phyloP scores from a whole-genome alignment of 2,113 vertebrate species.

The Equus quagga region DNA sequence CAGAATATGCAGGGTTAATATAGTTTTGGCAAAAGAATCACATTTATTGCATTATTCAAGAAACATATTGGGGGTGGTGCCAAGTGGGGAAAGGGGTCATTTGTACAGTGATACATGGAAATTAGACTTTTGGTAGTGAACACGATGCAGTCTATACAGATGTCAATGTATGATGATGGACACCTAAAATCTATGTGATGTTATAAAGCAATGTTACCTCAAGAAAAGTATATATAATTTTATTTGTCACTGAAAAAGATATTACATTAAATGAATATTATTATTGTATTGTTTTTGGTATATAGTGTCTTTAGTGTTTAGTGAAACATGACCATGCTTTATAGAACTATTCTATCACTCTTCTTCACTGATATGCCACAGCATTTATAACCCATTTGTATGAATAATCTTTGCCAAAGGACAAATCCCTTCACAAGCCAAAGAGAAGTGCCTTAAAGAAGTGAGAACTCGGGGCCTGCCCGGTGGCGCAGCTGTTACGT shows the following conservation, averaged over 20 bases:
- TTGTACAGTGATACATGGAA: too few species aligned
- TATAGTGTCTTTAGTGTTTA: neutral
- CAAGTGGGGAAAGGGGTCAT: too few species aligned
- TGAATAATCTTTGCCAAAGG: neutral
- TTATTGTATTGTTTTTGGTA: neutral
- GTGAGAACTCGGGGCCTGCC: too few species aligned
- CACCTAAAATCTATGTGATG: too few species aligned
- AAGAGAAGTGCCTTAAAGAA: neutral
- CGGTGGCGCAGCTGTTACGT: too few species aligned
- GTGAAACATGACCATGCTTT: neutral
- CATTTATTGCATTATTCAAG: neutral
- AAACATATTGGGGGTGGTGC: neutral
- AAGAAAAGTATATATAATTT: too few species aligned
- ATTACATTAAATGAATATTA: neutral
- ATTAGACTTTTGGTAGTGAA: too few species aligned
- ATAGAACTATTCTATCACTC: neutral
- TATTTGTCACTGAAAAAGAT: neutral
- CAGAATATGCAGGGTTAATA: accelerated
- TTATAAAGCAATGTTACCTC: too few species aligned
- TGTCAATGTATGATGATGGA: too few species aligned
- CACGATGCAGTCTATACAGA: too few species aligned
- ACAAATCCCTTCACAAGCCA: too few species aligned
- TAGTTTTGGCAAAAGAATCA: neutral
- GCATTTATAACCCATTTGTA: neutral
- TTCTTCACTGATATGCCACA: neutral